Evolutionary conservation across 2,888 invertebrate genomes (phyloP).

Genomic region (Luperina nickerlii): DNA sequence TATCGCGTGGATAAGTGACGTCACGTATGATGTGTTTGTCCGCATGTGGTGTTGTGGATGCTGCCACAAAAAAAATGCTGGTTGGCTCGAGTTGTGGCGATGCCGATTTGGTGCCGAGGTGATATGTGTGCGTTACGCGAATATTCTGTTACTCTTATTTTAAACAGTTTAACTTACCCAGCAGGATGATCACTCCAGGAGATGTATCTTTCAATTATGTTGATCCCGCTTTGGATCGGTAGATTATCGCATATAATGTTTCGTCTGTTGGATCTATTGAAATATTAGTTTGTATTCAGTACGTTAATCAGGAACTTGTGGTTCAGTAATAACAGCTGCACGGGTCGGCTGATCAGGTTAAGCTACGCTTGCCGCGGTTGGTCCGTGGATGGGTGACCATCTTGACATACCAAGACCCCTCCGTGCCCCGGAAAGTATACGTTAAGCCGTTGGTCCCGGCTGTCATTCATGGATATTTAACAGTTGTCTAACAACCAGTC

Average conservation of each 20-base stretch:
- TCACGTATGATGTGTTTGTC: neutral
- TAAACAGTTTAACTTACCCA: constrained; percentile 9
- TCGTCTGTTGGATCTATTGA: neutral
- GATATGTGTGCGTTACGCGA: neutral
- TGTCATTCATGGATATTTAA: too few relatives aligned
- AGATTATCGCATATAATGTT: neutral
- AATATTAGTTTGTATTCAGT: neutral
- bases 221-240: constrained; percentile 28
- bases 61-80: neutral
- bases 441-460: too few relatives aligned
- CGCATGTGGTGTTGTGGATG: neutral
- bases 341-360: too few relatives aligned
- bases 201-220: constrained; percentile 49
- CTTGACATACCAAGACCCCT: too few relatives aligned
- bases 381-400: too few relatives aligned
- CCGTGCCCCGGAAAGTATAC: too few relatives aligned
- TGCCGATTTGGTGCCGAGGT: neutral
- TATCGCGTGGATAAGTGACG: neutral
- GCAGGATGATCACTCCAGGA: constrained; percentile 42
- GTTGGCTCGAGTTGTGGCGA: neutral
- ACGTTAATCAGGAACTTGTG: too few relatives aligned
- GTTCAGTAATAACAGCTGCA: too few relatives aligned
- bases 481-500: too few relatives aligned
- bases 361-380: too few relatives aligned
- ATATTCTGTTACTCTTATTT: too few relatives aligned